These are phyloP conservation scores for Gallinago nigripennis DNA, from an alignment of 2,797 vertebrate genomes.

Conservation along the genomic window DNA sequence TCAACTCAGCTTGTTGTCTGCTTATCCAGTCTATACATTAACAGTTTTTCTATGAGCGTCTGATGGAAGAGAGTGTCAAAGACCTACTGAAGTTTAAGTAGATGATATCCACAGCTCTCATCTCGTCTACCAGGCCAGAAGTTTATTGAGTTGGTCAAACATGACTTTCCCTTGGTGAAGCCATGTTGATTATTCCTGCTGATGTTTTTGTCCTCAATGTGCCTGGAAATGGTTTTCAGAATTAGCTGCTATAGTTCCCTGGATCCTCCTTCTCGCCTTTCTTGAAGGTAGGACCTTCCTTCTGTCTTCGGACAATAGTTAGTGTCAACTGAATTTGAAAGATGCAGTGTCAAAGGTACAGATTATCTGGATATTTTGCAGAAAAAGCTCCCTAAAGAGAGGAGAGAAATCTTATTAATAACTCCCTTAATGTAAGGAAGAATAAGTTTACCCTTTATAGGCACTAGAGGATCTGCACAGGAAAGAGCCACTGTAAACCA, in stretches of 20 bases:
- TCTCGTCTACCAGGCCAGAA: not conserved
- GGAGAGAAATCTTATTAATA: not conserved
- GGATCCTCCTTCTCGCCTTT: not conserved
- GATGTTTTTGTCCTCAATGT: not conserved
- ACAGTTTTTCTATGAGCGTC: not conserved
- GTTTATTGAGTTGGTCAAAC: not conserved
- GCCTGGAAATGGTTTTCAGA: not conserved
- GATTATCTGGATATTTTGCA: not conserved
- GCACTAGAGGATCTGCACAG: not conserved
- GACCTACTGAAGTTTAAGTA: not conserved
- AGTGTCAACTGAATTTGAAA: not conserved
- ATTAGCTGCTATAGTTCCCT: not conserved
- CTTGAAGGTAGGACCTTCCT: not conserved
- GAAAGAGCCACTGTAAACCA: not conserved
- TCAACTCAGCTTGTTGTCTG: not conserved
- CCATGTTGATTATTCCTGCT: not conserved
- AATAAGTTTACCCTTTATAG: not conserved
- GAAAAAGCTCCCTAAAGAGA: not conserved
- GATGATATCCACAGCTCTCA: not conserved
- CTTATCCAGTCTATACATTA: not conserved
- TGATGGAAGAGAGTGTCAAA: not conserved
- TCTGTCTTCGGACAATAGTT: not conserved
- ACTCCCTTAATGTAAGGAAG: not conserved
- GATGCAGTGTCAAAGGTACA: not conserved
- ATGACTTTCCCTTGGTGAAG: not conserved